Percentiles rank a stretch among this genome's conserved stretches.
Evolutionary conservation across 2,797 vertebrate genomes (phyloP).

Genomic region (Limnodromus scolopaceus): DNA sequence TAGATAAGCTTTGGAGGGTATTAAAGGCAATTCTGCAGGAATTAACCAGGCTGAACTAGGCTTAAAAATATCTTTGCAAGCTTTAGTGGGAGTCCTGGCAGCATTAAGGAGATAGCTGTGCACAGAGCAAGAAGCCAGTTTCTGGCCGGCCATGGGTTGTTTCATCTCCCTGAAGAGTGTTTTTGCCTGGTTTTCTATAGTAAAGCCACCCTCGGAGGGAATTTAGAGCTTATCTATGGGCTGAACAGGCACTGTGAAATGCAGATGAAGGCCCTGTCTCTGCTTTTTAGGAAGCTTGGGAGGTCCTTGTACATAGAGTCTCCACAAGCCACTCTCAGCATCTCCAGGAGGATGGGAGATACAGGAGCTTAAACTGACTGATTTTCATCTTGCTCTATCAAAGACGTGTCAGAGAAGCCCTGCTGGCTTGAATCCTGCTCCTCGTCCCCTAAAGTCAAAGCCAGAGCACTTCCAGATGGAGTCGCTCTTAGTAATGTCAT

Average conservation of each 20-base stretch:
- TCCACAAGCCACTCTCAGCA: neutral
- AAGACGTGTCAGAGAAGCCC: neutral
- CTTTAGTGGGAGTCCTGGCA: slow-evolving; percentile 47
- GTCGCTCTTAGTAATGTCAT: neutral
- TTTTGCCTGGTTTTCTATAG: slow-evolving; percentile 1
- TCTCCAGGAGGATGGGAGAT: neutral
- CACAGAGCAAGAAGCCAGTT: slow-evolving; percentile 2
- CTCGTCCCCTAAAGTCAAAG: neutral
- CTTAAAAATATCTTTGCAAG: slow-evolving; percentile 66
- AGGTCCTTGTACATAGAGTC: neutral
- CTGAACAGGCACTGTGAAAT: neutral
- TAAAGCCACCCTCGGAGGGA: slow-evolving; percentile 30
- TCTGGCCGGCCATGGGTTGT: neutral
- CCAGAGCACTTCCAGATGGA: neutral
- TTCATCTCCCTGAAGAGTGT: neutral
- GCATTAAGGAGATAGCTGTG: slow-evolving; percentile 39
- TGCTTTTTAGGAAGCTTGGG: slow-evolving; percentile 6
- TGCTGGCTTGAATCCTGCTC: neutral
- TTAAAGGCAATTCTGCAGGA: slow-evolving; percentile 68
- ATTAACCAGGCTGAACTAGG: slow-evolving; percentile 55
- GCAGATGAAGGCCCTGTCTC: neutral
- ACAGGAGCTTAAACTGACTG: neutral
- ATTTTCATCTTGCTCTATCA: neutral
- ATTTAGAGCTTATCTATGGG: slow-evolving; percentile 7
- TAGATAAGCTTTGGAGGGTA: slow-evolving; percentile 58